A percentile compares a stretch with the other conserved stretches of the same genome.
Evolutionary conservation across 1,140 invertebrate species (phyloP).

Genomic region (Papilio polyxenes): DNA sequence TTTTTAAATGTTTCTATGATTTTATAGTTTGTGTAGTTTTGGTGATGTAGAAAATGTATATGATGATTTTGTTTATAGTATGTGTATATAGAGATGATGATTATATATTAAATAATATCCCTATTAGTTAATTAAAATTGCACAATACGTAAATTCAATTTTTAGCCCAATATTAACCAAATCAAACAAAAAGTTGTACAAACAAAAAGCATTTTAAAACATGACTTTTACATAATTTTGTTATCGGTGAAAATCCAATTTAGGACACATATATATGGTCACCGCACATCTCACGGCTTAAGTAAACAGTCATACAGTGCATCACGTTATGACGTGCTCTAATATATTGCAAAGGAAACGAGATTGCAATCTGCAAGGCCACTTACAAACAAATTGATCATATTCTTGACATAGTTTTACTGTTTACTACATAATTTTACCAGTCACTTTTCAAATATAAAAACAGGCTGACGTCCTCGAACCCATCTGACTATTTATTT

Average conservation of each 20-base stretch:
- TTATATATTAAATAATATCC: too few relatives aligned
- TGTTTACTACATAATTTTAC: background rate
- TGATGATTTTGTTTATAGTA: too few relatives aligned
- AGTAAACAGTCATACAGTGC: constrained; percentile 14
- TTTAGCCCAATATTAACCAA: too few relatives aligned
- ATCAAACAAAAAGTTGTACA: background rate
- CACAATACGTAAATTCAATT: too few relatives aligned
- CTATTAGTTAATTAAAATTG: too few relatives aligned
- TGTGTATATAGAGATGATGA: too few relatives aligned
- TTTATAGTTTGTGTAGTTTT: too few relatives aligned
- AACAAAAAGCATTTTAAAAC: too few relatives aligned
- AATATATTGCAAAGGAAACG: constrained; percentile 22
- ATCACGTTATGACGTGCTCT: constrained; percentile 20
- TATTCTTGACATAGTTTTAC: constrained; percentile 16
- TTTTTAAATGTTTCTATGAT: too few relatives aligned
- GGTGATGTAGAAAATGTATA: too few relatives aligned
- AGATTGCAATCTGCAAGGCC: constrained; percentile 20
- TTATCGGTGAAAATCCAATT: background rate
- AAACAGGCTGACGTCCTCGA: background rate
- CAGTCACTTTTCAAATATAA: background rate
- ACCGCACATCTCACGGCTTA: background rate
- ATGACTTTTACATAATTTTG: background rate
- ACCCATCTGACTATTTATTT: background rate
- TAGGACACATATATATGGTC: background rate
- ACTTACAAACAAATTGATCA: constrained; percentile 14